phyloP scores from a whole-genome alignment of 2,797 vertebrate species.

The Sylvia borin region DNA sequence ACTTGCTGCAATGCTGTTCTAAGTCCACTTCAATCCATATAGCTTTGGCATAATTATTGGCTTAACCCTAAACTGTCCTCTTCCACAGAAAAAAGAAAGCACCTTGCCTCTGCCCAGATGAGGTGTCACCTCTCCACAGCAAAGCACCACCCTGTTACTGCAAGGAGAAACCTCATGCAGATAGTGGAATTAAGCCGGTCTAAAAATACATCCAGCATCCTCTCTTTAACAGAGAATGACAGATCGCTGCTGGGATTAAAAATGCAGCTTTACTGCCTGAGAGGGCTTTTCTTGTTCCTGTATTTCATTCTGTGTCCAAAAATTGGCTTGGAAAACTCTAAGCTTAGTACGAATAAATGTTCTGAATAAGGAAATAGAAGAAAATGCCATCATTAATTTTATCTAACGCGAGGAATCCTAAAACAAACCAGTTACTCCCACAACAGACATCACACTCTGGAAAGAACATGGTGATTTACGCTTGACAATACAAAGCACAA shows the following conservation, averaged over 20 bases:
- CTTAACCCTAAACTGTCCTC: not conserved
- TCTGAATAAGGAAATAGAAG: not conserved
- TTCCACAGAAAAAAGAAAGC: not conserved
- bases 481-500: not conserved
- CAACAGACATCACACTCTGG: not conserved
- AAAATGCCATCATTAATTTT: not conserved
- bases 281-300: not conserved
- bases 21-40: not conserved
- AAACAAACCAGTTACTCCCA: not conserved
- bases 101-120: not conserved
- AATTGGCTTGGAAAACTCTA: not conserved
- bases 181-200: not conserved
- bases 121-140: not conserved
- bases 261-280: not conserved
- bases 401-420: not conserved
- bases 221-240: not conserved
- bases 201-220: not conserved
- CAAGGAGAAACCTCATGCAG: not conserved
- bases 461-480: not conserved
- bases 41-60: not conserved
- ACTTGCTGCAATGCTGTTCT: not conserved
- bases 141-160: not conserved
- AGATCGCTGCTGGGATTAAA: not conserved
- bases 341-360: not conserved
- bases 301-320: not conserved